phyloP scores from a whole-genome alignment of 1,140 invertebrate genomes.

The Maniola jurtina region DNA sequence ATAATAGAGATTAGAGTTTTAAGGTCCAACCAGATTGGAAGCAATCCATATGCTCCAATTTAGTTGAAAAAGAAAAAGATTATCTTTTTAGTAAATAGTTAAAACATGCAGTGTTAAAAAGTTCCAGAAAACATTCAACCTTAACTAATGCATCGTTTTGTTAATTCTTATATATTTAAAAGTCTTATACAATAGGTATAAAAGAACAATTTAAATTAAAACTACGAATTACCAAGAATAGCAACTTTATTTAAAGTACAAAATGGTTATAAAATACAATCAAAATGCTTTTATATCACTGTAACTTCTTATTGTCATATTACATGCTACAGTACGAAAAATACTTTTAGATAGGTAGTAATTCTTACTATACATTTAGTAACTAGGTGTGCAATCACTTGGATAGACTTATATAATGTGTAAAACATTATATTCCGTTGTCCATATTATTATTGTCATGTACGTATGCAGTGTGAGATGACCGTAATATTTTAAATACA shows the following conservation, averaged over 20 bases:
- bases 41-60: constrained; percentile 14
- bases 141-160: background rate
- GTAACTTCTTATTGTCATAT: constrained; percentile 66
- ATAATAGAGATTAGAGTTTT: background rate
- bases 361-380: constrained; percentile 38
- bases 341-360: constrained; percentile 56
- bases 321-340: constrained; percentile 54
- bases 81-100: constrained; percentile 13
- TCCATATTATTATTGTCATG: no score
- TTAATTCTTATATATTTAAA: background rate
- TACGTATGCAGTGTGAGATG: background rate
- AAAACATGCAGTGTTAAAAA: constrained; percentile 31
- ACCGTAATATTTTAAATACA: background rate
- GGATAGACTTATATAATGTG: constrained; percentile 24
- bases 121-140: constrained; percentile 16
- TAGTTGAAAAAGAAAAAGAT: constrained; percentile 10
- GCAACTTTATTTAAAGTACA: constrained; percentile 78
- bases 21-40: constrained; percentile 17
- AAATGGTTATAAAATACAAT: constrained; percentile 78
- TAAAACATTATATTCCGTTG: no score
- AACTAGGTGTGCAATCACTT: constrained; percentile 54
- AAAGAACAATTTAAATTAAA: constrained; percentile 44
- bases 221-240: constrained; percentile 68
- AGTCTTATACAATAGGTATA: background rate
- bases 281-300: constrained; percentile 75